Base-by-base conservation (phyloP, 2,797 vertebrate genomes). In the Caiman crocodilus region DNA sequence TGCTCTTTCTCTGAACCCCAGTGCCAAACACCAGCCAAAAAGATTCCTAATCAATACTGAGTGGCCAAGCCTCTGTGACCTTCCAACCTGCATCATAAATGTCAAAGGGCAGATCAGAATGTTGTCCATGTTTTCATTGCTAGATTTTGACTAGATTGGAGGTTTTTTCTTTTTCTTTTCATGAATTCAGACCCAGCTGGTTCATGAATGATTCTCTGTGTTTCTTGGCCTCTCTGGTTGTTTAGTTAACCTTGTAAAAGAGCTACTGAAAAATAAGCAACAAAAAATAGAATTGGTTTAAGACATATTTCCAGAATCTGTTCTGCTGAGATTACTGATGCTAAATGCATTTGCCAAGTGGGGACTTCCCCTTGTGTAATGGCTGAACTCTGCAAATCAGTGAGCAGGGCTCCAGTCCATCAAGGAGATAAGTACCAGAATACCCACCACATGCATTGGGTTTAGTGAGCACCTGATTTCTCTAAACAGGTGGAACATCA, bases 1-100 rank as follows among this genome's bases (percentile, higher is more conserved):
- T 93, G 84, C 92, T 92, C 7, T 0, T 82, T 93, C 84, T 96
- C 96, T 95, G 90, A 96, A 91, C 88, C 59, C 92, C 78, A 81
- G 87, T 94, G 87, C 95, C 91, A 84, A 79, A 92, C 90, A 88
- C 89, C 92, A 91, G 85, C 82, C 92, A 89, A 30, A 95, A 90
- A 95, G 91, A 96, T 94, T 0, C 78, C 83, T 18, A 69, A 90
- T 95, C 94, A 96, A 95, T 94, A 69, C 90, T 0, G 0, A 77
- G 82, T 83, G 74, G 92, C 93, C 89, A 4, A 2, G 2, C 83
- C 87, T 15, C 95, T 8, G 71, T 56, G 96, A 96, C 96, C 95
- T 74, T 25, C 30, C 88, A 96, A 67, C 92, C 94, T 4, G 25
- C 79, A 30, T 90, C 73, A 4, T 6, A 75, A 78, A 94, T 95